Conservation (phyloP, 2,888 invertebrate species). For the Eudemis profundana region DNA sequence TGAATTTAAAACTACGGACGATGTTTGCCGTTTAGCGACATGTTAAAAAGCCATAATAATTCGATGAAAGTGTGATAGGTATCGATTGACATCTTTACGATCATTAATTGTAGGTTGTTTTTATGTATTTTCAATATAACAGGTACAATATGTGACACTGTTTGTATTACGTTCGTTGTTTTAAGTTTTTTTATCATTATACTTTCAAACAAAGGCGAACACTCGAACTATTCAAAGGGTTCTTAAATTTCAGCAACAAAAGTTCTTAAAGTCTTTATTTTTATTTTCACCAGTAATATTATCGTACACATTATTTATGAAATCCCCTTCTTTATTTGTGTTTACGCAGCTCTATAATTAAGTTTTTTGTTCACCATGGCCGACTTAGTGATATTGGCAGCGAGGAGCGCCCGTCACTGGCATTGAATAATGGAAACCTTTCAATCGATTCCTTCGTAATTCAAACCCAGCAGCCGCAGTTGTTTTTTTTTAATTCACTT, state of each 20-base stretch:
- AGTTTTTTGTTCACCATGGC: constrained; percentile 35
- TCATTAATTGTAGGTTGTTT: constrained; percentile 14
- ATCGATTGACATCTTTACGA: constrained; percentile 15
- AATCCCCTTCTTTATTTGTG: constrained; percentile 20
- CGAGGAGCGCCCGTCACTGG: constrained; percentile 38
- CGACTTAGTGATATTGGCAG: constrained; percentile 38
- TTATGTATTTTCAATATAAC: background rate
- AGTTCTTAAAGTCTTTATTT: background rate
- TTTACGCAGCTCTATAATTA: constrained; percentile 31
- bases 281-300: background rate
- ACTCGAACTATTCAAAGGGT: too few species aligned
- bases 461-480: constrained; percentile 28
- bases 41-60: background rate
- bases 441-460: constrained; percentile 44
- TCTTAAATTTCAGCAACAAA: background rate
- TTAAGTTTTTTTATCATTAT: background rate
- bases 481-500: constrained; percentile 40
- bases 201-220: background rate
- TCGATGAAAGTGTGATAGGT: background rate
- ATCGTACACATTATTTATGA: constrained; percentile 13
- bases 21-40: background rate
- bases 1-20: background rate
- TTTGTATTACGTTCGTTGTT: background rate
- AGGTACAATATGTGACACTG: background rate
- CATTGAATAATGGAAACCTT: constrained; percentile 45